phyloP scores from a whole-genome alignment of 2,797 vertebrate species.

The Fratercula arctica region DNA sequence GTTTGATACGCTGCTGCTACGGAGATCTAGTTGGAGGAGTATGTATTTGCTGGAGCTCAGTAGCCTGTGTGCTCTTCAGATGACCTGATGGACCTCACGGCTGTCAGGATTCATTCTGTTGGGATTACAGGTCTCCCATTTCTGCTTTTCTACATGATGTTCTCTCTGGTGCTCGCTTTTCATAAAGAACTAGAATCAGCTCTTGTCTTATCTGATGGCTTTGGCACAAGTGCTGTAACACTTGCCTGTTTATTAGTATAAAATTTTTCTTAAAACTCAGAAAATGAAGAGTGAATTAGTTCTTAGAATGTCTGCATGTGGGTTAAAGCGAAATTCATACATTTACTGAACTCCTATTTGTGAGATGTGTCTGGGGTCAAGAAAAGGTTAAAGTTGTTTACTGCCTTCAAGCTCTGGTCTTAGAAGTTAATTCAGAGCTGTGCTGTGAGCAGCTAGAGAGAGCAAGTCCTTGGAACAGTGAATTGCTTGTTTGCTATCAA shows the following conservation, averaged over 20 bases:
- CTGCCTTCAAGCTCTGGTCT: slow-evolving; percentile 24
- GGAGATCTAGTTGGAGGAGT: not conserved
- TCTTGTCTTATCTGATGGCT: not conserved
- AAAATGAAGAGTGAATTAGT: not conserved
- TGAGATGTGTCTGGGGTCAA: slow-evolving; percentile 17
- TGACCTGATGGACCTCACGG: not conserved
- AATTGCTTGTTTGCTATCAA: slow-evolving; percentile 44
- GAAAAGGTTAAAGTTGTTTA: slow-evolving; percentile 47
- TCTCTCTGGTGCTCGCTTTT: not conserved
- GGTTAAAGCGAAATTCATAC: not conserved
- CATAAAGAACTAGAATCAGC: not conserved
- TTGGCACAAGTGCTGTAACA: not conserved
- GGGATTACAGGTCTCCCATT: not conserved
- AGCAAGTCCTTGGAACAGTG: not conserved
- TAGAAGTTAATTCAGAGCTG: slow-evolving; percentile 50
- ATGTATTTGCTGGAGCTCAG: not conserved
- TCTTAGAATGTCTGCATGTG: not conserved
- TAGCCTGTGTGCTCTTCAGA: not conserved
- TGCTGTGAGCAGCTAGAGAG: not conserved
- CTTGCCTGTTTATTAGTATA: not conserved
- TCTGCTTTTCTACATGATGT: not conserved
- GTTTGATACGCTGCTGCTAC: not conserved
- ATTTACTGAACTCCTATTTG: slow-evolving; percentile 32
- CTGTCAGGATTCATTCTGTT: not conserved
- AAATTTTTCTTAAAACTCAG: not conserved